Conservation (phyloP, 2,113 vertebrate genomes). For the Thryonomys swinderianus region DNA sequence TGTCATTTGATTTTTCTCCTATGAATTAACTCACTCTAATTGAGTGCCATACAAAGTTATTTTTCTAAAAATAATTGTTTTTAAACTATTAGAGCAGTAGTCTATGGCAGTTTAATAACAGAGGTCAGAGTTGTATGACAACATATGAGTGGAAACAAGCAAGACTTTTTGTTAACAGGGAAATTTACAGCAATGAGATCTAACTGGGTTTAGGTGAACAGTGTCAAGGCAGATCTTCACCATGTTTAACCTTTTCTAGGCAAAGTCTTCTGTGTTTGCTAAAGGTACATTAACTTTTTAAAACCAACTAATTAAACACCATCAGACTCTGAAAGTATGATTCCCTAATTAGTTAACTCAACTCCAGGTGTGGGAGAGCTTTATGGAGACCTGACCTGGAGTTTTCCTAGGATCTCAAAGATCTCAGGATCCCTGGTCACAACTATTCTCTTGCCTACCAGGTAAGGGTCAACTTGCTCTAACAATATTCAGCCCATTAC, state of each 20-base stretch:
- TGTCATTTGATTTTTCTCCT: slow-evolving; percentile 44
- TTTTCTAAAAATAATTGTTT: slow-evolving; percentile 56
- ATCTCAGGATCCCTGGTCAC: background rate
- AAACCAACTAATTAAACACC: background rate
- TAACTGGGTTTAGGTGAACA: background rate
- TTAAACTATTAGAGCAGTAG: slow-evolving; percentile 24
- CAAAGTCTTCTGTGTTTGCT: background rate
- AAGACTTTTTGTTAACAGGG: background rate
- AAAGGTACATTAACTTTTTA: slow-evolving; percentile 30
- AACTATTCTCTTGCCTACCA: background rate
- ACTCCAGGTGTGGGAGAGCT: background rate
- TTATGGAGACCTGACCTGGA: background rate
- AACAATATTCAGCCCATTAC: background rate
- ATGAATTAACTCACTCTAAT: slow-evolving; percentile 43
- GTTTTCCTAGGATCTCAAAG: slow-evolving; percentile 8
- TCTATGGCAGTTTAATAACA: slow-evolving; percentile 16
- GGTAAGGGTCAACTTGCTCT: background rate
- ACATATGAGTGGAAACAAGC: background rate
- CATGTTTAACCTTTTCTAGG: background rate
- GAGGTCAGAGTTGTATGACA: background rate
- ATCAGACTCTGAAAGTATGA: background rate
- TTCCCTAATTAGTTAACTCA: background rate
- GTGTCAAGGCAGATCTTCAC: background rate
- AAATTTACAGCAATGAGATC: background rate
- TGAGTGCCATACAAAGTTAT: background rate